Evolutionary conservation across 1,140 invertebrate species (phyloP), one percentile per base, ranked within the genome.

Genomic region (Drosophila auraria): DNA sequence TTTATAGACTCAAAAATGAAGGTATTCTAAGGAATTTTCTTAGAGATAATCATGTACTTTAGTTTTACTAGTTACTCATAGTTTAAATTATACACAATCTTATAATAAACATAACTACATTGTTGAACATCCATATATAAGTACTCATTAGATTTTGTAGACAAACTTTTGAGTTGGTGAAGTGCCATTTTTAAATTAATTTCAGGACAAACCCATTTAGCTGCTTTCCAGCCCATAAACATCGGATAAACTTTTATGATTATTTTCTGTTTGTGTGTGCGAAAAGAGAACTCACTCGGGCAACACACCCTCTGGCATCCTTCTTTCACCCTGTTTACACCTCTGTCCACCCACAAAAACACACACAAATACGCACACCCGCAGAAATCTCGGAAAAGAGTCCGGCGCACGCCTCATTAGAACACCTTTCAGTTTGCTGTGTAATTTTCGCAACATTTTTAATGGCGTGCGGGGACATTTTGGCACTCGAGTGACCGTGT

Each of bases 391-490:
- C 53, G 59, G 57, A 60, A 58, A 68, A 70, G 72, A 78, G 69
- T 72, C 74, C 82, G 86, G 86, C 86, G 78, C 86, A 89, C 86
- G 84, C 84, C 84, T 89, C 84, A 89, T 89, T 89, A 89, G 84
- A 84, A 84, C 84, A 89, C 84, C 84, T 90, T 89, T 89, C 86
- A 89, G 84, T 89, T 89, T 84, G 86, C 81, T 82, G 75, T 90
- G 82, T 82, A 89, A 89, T 90, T 89, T 90, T 90, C 84, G 86
- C 81, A 89, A 84, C 84, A 84, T 90, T 89, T 90, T 90, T 89
- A 89, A 89, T 89, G 86, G 86, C 86, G 84, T 89, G 81, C 86
- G 86, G 84, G 84, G 82, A 89, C 84, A 84, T 82, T 89, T 89
- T 89, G 81, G 86, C 84, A 89, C 84, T 89, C 86, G 82, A 89